Base-by-base conservation (phyloP, 1,140 invertebrate species). In the Zaprionus inermis region DNA sequence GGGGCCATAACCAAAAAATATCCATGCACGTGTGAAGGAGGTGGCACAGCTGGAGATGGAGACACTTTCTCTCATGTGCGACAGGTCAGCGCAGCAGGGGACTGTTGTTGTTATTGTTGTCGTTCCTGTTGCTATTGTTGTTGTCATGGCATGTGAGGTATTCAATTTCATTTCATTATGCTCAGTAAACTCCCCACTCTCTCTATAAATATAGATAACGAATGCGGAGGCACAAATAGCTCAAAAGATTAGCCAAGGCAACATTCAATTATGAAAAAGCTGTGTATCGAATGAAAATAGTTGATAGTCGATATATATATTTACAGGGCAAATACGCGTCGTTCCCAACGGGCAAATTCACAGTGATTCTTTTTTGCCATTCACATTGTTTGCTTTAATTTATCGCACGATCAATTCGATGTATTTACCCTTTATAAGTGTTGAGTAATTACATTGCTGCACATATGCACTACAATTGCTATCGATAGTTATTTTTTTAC, bases 101-200 rank as follows among this genome's bases (percentile, higher is more conserved):
- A 12, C 38, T 7, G 38, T 9, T 49, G 18, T 49, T 46, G 10
- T 49, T 20, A 10, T 18, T 22, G 16, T 10, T 44, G 38, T 9
- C n/a, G 38, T 44, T 49, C 18, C 18, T 49, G 44, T 49, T 20
- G 44, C 44, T 12, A 44, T 16, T 44, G n/a, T 44, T 38, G 55
- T 57, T 20, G 55, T 38, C 46, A 41, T 64, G 34, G 51, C 34
- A 30, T 49, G 44, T 18, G 18, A 22, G 44, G 57, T 61, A 73
- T 73, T 69, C 71, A 69, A 73, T 73, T 69, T 73, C 71, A 73
- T 73, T 36, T 61, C 71, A 61, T 73, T 73, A 73, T 73, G 28
- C 24, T 30, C 54, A 2, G 5, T 7, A 20, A 22, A 34, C 22
- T 18, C 34, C 10, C 22, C n/a, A n/a, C 34, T 10, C 18, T 52